Evolutionary conservation across 2,113 vertebrate species (phyloP), one percentile per base, ranked within the genome.

Genomic region (Gallinago jamesoni): DNA sequence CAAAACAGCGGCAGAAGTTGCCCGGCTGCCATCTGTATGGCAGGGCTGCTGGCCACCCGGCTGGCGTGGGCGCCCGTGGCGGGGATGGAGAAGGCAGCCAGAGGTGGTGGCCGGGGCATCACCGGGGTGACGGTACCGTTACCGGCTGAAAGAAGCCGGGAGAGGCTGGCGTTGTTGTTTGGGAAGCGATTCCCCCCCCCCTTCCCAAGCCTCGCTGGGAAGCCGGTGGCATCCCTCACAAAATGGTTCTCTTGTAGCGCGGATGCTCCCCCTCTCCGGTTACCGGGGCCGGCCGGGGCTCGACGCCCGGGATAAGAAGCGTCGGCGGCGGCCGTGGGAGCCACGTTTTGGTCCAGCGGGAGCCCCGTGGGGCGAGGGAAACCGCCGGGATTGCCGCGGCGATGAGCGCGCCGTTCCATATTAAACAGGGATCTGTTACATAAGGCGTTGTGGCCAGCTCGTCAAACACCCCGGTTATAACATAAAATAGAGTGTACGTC

Each of bases 371-470:
- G 77, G 83, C 55, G 35, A 24, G 93, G 89, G 68, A 47, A 41
- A 45, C 52, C 59, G 94, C 69, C 79, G 90, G 63, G 81, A 31
- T 50, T 7, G 93, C 85, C 73, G 83, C 19, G 88, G 45, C 74
- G 23, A 2, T 59, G 53, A 76, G 41, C 89, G 52, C n/a, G 31
- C 94, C 35, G 87, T 7, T 93, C 96, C 96, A 72, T 96, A 70
- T 93, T 78, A 92, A 97, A 91, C 93, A 73, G 94, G 76, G 66
- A 17, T 60, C 85, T 87, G 96, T 98, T 98, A 98, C 96, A 90
- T 98, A 98, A 98, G 98, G 80, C 77, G 50, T 17, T 75, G 90
- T 96, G 93, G 91, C 96, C 94, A 81, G 96, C 90, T 85, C 84
- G 81, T 95, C 87, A 96, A 96, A 97, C 35, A 93, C 96, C 95